Evolutionary conservation across 2,888 invertebrate species (phyloP), one percentile per base, ranked within the genome.

Genomic region (Pterostichus madidus): DNA sequence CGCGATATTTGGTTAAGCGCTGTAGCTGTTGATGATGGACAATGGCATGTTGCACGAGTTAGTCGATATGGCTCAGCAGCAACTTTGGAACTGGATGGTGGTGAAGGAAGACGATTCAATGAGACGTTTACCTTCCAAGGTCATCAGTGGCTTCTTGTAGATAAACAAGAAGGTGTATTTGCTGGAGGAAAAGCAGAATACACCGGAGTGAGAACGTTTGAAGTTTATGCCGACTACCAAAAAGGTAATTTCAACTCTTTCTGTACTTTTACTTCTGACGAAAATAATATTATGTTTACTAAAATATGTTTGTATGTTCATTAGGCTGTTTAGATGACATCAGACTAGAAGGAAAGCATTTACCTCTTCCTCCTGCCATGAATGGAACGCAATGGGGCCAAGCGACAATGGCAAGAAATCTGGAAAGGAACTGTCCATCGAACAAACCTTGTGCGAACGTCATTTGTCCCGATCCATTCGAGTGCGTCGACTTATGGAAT

Each of bases 401-500:
- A 89, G 97, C 98, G 1, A 97, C 97, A 5, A 97, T 98, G 95
- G 97, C 96, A 32, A 92, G 97, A 85, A 97, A 98, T 89, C 92
- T 98, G 82, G 97, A 97, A 87, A 94, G 96, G 85, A 96, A 97
- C 89, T 99, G 99, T 89, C 96, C 96, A 11, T 98, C 98, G 2
- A 97, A 98, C 87, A 97, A 98, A 88, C 98, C 98, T 1, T 99
- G 98, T 89, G 96, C 96, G 86, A 97, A 97, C 89, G 97, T 98
- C 52, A 96, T 97, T 87, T 99, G 98, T 88, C 96, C 96, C 0
- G 96, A 96, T 88, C 97, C 97, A 10, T 97, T 98, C 89, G 97
- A 97, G 88, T 99, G 98, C 91, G 96, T 97, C 85, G 98, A 98
- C 91, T 93, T 99, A 11, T 99, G 99, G 99, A 99, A 99, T 90